Evolutionary conservation across 2,888 invertebrate species (phyloP), one percentile per base, ranked within the genome.

Genomic region (Drosophila infuscata): DNA sequence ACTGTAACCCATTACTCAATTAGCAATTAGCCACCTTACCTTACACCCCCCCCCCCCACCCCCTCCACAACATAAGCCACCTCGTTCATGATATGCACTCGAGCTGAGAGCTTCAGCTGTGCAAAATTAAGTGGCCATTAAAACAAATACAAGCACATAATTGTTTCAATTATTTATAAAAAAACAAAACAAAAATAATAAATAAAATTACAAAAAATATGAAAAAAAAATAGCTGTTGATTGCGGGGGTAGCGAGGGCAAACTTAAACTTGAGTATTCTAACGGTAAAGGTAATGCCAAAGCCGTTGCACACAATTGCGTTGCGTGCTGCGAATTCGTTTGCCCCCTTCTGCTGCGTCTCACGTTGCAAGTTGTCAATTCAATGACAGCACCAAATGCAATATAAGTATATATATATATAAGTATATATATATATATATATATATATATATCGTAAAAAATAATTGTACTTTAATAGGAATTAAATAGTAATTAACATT

Each of bases 371-470:
- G 64, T 61, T 65, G 62, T 63, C 57, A 67, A 71, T 59, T 81
- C 82, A 83, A 83, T 86, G 83, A 83, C 87, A 83, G 67, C 71
- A 52, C 70, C 70, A 81, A 83, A 81, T 72, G 70, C 75, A 49
- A 51, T 60, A 46, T 33, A 33, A 56, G 30, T 36, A 20, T 46
- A 36, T 30, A 59, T 35, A 59, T 29, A n/a, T 25, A 46, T 41
- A 58, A 29, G 57, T 30, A 20, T 7, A 49, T 15, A 15, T 29
- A 54, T 49, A 56, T 56, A 57, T 56, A 38, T 25, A 61, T 36
- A 71, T 46, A 25, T 20, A 51, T 59, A 53, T 29, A 49, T 15
- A 6, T 20, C 38, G 20, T 30, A 36, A n/a, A n/a, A 3, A 12
- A 17, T 57, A 57, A 41, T 41, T 41, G 20, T 30, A 51, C 15